Percentiles rank a stretch among this genome's conserved stretches.
Evolutionary conservation across 2,113 vertebrate species (phyloP).

Genomic region (Oreamnos americanus): DNA sequence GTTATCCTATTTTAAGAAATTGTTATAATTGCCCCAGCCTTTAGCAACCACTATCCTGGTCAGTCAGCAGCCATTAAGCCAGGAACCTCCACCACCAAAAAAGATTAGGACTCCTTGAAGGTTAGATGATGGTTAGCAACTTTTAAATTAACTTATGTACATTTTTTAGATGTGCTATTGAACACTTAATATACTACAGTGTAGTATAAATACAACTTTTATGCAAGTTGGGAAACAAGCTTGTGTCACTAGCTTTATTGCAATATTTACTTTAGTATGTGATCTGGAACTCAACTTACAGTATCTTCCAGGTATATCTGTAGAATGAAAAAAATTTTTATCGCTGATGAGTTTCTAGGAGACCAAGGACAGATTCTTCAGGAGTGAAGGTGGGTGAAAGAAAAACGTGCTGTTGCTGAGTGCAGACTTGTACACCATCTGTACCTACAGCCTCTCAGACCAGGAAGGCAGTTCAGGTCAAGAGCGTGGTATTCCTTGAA

Average conservation of each 20-base stretch:
- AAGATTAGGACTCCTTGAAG: background rate
- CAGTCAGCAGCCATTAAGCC: background rate
- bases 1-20: background rate
- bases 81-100: background rate
- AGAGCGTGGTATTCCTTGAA: rapidly evolving
- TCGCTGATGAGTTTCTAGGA: background rate
- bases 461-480: background rate
- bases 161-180: background rate
- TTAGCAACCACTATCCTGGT: background rate
- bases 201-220: background rate
- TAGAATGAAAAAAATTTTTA: background rate
- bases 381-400: background rate
- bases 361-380: background rate
- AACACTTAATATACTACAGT: too few relatives aligned
- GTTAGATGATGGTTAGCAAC: background rate
- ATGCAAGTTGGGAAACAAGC: background rate
- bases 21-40: background rate
- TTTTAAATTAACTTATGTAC: background rate
- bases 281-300: background rate
- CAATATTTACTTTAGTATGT: background rate
- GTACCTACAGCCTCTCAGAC: background rate
- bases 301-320: background rate
- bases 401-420: background rate
- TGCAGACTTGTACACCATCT: background rate
- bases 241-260: background rate